Percentiles rank a stretch among this genome's conserved stretches.
Evolutionary conservation across 2,113 vertebrate genomes (phyloP).

Genomic region (Panurus biarmicus): DNA sequence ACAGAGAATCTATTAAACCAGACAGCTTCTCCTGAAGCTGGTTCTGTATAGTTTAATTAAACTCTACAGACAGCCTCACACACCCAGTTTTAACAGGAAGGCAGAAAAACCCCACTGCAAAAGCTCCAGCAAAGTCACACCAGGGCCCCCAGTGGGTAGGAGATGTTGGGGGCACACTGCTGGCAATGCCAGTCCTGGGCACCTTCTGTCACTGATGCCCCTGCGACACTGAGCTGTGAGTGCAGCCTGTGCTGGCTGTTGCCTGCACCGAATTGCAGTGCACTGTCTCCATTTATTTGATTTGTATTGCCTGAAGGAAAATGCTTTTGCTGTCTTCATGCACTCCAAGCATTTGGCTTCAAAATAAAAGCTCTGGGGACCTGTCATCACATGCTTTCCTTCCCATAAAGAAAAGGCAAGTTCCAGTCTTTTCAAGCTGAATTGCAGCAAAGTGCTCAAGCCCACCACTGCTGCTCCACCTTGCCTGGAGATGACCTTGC

Average conservation of each 20-base stretch:
- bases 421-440: neutral
- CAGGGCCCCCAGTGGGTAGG: neutral
- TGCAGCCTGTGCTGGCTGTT: neutral
- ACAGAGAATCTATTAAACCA: neutral
- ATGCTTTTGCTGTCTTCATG: constrained; percentile 40
- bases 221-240: fast-evolving
- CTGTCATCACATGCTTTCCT: neutral
- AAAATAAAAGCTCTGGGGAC: constrained; percentile 50
- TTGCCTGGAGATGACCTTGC: neutral
- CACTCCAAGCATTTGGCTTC: constrained; percentile 47
- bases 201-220: fast-evolving
- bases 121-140: neutral
- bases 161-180: neutral
- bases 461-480: neutral
- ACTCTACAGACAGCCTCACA: neutral
- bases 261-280: neutral
- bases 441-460: neutral
- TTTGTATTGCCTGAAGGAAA: constrained; percentile 43
- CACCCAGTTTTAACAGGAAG: neutral
- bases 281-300: constrained; percentile 35
- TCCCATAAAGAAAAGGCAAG: neutral
- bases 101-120: neutral
- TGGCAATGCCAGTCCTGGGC: neutral
- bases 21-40: neutral
- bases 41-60: neutral